phyloP scores from a whole-genome alignment of 2,797 vertebrate species.

The Lepilemur septentrionalis region DNA sequence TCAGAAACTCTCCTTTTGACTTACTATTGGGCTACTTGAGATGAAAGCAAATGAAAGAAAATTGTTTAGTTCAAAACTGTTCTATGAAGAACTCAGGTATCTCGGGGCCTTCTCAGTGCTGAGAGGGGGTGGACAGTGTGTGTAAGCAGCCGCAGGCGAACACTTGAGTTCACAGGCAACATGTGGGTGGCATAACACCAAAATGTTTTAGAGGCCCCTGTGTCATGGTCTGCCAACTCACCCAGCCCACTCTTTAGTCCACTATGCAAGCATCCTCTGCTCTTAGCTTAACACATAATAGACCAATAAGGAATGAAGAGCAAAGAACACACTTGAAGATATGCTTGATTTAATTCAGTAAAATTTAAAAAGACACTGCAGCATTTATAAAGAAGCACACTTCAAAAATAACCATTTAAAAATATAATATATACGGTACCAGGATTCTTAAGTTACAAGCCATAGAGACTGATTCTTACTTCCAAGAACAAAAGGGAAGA shows the following conservation, averaged over 20 bases:
- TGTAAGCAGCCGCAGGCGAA: background rate
- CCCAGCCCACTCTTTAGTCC: background rate
- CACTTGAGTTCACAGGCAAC: background rate
- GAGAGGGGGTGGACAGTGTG: background rate
- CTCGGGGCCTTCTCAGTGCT: background rate
- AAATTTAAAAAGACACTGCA: background rate
- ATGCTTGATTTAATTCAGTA: constrained; percentile 4
- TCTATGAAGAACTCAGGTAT: background rate
- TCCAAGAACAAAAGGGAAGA: background rate
- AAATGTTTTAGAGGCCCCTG: background rate
- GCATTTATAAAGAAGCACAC: background rate
- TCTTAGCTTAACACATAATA: background rate
- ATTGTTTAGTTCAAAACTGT: background rate
- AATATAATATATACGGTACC: background rate
- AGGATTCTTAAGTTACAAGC: background rate
- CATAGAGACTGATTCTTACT: background rate
- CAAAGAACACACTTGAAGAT: background rate
- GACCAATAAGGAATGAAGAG: background rate
- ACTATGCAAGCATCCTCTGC: too few relatives aligned
- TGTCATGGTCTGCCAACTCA: background rate
- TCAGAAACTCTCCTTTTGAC: background rate
- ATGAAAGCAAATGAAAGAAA: background rate
- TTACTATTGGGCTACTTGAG: background rate
- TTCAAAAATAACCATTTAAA: constrained; percentile 27
- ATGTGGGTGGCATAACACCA: background rate